Evolutionary conservation across 2,888 invertebrate species (phyloP), one percentile per base, ranked within the genome.

Genomic region (Euclidia mi): DNA sequence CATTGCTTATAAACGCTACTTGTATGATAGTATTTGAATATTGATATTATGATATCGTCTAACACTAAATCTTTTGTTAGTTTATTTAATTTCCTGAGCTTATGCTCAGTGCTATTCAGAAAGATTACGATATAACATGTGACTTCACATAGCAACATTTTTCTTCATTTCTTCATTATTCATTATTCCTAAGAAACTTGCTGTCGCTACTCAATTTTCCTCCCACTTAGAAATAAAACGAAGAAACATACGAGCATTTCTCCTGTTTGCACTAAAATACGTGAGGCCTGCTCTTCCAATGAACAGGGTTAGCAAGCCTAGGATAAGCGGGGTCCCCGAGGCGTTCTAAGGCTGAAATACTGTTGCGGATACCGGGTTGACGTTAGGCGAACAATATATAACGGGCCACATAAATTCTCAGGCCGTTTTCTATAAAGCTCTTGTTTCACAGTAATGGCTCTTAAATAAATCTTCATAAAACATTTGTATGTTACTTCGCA

Each of bases 311-410:
- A 52, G 43, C 43, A 48, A 37, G 37, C 31, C 52, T 61, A 65
- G 69, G 44, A 59, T 57, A 46, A 32, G 65, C 58, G 63, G 44
- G 61, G n/a, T 71, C 70, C 72, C 70, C 0, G 28, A 68, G 70
- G 70, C 29, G 11, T 37, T 53, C 45, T 71, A 72, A 71, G 68
- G 37, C 56, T 68, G 40, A 65, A 68, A 71, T 68, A 51, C 20
- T 51, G 38, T 53, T 40, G 60, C 50, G 44, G 42, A 60, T 53
- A 32, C 47, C n/a, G 12, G 46, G 35, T 55, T 52, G 49, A 51
- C 49, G 59, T 45, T 57, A 67, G 46, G 56, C 42, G 49, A 66
- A 63, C 55, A 55, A 12, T 55, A 57, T 63, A 40, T 55, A 46
- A 57, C 42, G n/a, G 10, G 2, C 25, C 17, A 28, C 10, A 38